A percentile compares a stretch with the other conserved stretches of the same genome.
Conservation (phyloP, 2,888 invertebrate genomes). For the Euplexia lucipara region DNA sequence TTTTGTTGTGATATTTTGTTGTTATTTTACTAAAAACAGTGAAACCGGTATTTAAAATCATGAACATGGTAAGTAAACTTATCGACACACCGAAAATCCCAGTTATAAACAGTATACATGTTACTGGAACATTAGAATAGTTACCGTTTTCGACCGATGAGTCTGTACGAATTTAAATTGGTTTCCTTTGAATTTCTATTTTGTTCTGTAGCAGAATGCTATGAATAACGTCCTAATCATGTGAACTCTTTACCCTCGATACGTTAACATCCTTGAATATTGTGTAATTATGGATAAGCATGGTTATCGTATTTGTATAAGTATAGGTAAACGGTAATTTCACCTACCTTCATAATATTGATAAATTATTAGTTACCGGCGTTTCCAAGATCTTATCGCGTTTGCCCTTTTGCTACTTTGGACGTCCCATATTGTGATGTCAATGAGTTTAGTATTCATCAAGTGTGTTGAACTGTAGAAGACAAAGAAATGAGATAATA, state of each 20-base stretch:
- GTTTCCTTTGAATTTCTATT: constrained; percentile 44
- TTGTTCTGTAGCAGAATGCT: constrained; percentile 24
- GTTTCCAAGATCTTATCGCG: constrained; percentile 59
- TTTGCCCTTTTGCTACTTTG: constrained; percentile 59
- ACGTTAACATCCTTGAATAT: not conserved
- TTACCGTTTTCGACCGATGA: constrained; percentile 41
- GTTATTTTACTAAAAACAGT: constrained; percentile 73
- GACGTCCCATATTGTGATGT: constrained; percentile 15
- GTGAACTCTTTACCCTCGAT: not conserved
- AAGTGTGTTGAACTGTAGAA: constrained; percentile 1
- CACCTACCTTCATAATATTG: constrained; percentile 60
- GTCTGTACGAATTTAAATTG: constrained; percentile 55
- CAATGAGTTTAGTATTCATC: constrained; percentile 26
- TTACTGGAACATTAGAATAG: constrained; percentile 3
- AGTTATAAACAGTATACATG: not conserved
- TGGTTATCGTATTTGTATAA: constrained; percentile 25
- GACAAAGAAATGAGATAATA: constrained; percentile 23
- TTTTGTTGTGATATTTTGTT: constrained; percentile 85
- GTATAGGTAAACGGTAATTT: constrained; percentile 44
- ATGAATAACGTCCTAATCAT: not conserved
- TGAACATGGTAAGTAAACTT: constrained; percentile 78
- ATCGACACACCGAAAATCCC: not conserved
- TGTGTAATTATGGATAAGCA: constrained; percentile 21
- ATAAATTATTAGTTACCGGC: constrained; percentile 63
- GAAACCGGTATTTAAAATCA: constrained; percentile 70